Base-by-base conservation (phyloP, 2,888 invertebrate species). In the Copidosoma aretas region DNA sequence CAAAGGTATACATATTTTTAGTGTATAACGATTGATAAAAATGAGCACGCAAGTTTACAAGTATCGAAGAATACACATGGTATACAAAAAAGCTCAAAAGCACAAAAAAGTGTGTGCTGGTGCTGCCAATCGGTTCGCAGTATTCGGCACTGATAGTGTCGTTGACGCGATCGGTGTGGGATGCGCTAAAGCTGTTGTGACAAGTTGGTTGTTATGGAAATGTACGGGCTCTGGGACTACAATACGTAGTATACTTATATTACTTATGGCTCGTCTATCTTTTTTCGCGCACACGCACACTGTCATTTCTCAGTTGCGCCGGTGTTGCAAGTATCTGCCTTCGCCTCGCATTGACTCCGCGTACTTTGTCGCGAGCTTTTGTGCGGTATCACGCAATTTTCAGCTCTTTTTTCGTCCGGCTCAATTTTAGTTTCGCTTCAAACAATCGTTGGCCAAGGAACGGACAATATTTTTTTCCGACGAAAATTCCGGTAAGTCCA, bases 401-500 rank as follows among this genome's bases (percentile, higher is more conserved):
- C 12, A 12, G 8, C 43, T 46, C 12, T 12, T 46, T 46, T 46
- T 46, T 12, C 17, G 15, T 46, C 12, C 2, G 15, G 43, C 12
- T 8, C 4, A 32, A 32, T 32, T 32, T 32, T 32, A 46, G 8
- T 46, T 12, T 46, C 43, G 15, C 43, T 14, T 15, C 43, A 12
- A 46, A 46, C 17, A 14, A 17, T 12, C 12, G 15, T 46, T 46
- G 14, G 14, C 12, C 43, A 46, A 4, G 14, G 43, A 2, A 17
- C 17, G 17, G 43, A 12, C 43, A 46, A 46, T 46, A 71, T 71
- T 71, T 71, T 59, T 66, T 64, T 71, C 51, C 65, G 60, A 49
- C 54, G 68, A 21, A 71, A 68, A 66, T 71, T 71, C 63, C 71
- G 71, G 71, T 71, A 60, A 71, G 71, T 17, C 22, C 5, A n/a